Evolutionary conservation across 1,140 invertebrate species (phyloP).

Genomic region (Paralvinella palmiformis): DNA sequence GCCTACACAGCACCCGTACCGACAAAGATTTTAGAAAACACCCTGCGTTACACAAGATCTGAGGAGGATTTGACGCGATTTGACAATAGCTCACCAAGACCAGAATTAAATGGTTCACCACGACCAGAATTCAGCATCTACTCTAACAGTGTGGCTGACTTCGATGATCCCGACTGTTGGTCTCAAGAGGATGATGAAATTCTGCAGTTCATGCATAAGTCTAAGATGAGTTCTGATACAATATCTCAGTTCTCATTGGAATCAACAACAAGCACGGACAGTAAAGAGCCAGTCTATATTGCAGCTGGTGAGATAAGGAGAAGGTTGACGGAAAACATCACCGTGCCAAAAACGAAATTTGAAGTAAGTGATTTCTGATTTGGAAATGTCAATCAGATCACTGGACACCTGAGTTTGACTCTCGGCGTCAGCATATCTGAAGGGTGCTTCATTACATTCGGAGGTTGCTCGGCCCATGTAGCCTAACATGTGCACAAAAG

Average conservation of each 20-base stretch:
- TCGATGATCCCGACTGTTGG: constrained; percentile 72
- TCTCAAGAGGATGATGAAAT: constrained; percentile 95
- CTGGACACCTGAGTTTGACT: no score
- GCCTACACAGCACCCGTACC: constrained; percentile 71
- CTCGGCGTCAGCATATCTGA: no score
- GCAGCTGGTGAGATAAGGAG: constrained; percentile 87
- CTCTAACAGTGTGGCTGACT: constrained; percentile 28
- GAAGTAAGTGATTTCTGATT: constrained; percentile 45
- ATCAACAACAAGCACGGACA: constrained; percentile 78
- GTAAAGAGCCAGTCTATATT: constrained; percentile 60
- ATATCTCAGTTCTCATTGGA: constrained; percentile 87
- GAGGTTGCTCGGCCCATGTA: no score
- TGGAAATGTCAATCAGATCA: no score
- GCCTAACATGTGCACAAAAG: no score
- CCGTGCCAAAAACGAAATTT: constrained; percentile 73
- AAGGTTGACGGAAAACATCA: constrained; percentile 77
- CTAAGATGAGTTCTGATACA: constrained; percentile 59
- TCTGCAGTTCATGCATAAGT: constrained; percentile 51
- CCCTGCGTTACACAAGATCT: constrained; percentile 81
- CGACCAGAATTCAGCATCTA: constrained; percentile 34
- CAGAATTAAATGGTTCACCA: constrained; percentile 9
- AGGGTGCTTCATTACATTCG: no score
- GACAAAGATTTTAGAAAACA: constrained; percentile 60
- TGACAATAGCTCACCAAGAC: constrained; percentile 14
- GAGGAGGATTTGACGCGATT: constrained; percentile 76